phyloP scores from a whole-genome alignment of 2,113 vertebrate species.

The Rhombomys opimus region DNA sequence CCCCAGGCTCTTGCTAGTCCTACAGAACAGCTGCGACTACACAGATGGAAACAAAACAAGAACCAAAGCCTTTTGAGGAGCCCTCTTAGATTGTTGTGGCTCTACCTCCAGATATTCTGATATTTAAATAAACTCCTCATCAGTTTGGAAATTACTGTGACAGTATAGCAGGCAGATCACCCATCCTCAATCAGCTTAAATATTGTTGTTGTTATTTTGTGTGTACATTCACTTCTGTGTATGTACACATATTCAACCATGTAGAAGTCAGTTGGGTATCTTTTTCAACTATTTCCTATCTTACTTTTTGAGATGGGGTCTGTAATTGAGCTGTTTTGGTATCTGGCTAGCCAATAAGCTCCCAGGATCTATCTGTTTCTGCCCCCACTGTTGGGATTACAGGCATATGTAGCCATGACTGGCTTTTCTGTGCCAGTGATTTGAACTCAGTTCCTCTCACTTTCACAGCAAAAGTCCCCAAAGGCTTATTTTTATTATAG shows the following conservation, averaged over 20 bases:
- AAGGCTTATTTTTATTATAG: conserved; percentile 64
- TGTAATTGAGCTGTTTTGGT: background rate
- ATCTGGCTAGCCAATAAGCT: background rate
- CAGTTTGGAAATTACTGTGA: background rate
- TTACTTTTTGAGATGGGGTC: background rate
- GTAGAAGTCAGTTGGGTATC: background rate
- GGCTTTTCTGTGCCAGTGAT: background rate
- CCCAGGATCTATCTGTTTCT: background rate
- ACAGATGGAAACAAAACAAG: background rate
- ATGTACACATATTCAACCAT: background rate
- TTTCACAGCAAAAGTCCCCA: background rate
- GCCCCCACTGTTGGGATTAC: background rate
- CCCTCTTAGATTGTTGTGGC: background rate
- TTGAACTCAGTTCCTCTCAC: background rate
- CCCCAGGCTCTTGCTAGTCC: background rate
- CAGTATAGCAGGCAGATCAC: background rate
- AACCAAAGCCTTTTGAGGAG: background rate
- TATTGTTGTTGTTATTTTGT: background rate
- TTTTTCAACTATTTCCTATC: background rate
- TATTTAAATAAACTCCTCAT: background rate
- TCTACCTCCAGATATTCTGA: conserved; percentile 17
- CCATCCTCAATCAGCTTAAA: background rate
- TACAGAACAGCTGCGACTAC: background rate
- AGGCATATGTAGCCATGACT: background rate
- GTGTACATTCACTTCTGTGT: background rate